Conservation (phyloP, 2,888 invertebrate genomes). For the Agriopis leucophaearia region DNA sequence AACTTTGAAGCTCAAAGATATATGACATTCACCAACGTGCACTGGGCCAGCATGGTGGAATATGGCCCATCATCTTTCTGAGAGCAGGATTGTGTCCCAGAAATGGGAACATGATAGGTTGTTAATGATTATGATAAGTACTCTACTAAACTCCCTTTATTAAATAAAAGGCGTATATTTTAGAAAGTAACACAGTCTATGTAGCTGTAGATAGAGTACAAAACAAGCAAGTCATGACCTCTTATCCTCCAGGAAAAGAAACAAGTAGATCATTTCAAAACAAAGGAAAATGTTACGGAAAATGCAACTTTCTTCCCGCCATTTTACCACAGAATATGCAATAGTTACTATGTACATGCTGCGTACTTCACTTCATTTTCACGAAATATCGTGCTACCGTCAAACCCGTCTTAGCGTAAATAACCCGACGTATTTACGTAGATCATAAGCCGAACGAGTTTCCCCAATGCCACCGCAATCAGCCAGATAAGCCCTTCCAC, state of each 20-base stretch:
- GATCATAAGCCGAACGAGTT: slow-evolving; percentile 40
- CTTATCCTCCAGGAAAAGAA: not conserved
- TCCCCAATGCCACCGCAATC: slow-evolving; percentile 60
- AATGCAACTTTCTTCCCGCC: slow-evolving; percentile 4
- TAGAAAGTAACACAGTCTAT: not conserved
- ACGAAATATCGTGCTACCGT: slow-evolving; percentile 27
- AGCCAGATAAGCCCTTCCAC: slow-evolving; percentile 66
- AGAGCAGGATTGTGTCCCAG: no score
- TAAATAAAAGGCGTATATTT: no score
- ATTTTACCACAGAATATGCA: not conserved
- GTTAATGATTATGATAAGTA: no score
- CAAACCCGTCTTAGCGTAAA: slow-evolving; percentile 34
- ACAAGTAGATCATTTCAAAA: slow-evolving; percentile 11
- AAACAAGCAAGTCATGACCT: slow-evolving; percentile 9
- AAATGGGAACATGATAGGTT: no score
- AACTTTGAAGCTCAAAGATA: no score
- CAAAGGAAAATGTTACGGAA: slow-evolving; percentile 16
- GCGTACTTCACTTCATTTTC: slow-evolving; percentile 17
- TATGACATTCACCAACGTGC: no score
- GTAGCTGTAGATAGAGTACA: not conserved
- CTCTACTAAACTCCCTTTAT: no score
- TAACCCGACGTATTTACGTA: slow-evolving; percentile 37
- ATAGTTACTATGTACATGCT: not conserved
- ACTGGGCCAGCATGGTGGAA: no score
- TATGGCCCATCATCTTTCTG: no score